Evolutionary conservation across 2,888 invertebrate species (phyloP), one percentile per base, ranked within the genome.

Genomic region (Erebia epiphron): DNA sequence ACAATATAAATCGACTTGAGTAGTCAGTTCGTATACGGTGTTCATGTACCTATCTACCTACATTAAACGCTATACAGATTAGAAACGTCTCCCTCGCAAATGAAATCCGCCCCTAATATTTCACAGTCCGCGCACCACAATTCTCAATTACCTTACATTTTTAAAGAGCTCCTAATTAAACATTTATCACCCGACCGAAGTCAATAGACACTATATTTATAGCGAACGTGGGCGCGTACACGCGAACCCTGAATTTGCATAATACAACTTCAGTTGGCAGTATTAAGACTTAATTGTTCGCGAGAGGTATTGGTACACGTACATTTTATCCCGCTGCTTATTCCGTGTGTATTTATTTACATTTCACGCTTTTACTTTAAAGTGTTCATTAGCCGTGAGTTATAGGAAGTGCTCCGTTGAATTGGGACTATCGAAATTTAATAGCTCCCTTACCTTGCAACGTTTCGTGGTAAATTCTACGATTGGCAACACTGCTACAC

Each of bases 281-380:
- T 91, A 91, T 93, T 92, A 91, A 91, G 91, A 89, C 92, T 93
- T 93, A 92, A 93, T 93, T 93, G 92, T 92, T 85, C 85, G 83
- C 85, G 49, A 67, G 67, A 67, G 50, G 67, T 67, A 67, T 67
- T 58, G 67, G 49, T 60, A 67, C 67, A 58, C 64, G 64, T 57
- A 67, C 67, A 60, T 49, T 67, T 67, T 67, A 67, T 67, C 67
- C 67, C 58, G 67, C 67, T 26, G 67, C 18, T 58, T 58, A 60
- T 67, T 58, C 58, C 46, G 46, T 49, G 49, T 57, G 26, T 58
- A 60, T 67, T 67, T 67, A 67, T 67, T 67, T 67, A 67, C 67
- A 67, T 60, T 67, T 67, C 67, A 67, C 67, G 67, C 67, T 67
- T 58, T 67, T 58, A 60, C 67, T 67, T 58, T 67, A 67, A 67